phyloP scores from a whole-genome alignment of 35 echinoderm and acorn worm genomes.

The Acanthaster planci region DNA sequence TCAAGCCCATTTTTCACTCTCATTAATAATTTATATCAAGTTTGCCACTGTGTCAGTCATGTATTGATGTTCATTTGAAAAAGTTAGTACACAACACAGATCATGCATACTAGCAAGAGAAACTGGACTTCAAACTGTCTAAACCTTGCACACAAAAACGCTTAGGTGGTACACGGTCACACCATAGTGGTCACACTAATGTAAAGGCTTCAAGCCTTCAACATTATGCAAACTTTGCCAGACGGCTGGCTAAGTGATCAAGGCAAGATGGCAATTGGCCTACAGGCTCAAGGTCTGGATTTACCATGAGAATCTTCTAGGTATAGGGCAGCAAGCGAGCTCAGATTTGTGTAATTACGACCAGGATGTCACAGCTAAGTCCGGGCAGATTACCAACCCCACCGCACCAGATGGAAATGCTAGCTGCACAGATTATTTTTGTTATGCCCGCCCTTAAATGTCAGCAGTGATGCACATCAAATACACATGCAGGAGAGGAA shows the following conservation, averaged over 20 bases:
- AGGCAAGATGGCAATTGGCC: not conserved
- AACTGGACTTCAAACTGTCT: no score
- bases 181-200: no score
- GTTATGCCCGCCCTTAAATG: not conserved
- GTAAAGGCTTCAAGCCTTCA: no score
- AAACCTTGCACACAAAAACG: no score
- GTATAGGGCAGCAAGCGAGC: not conserved
- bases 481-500: no score
- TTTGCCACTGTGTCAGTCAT: no score
- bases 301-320: not conserved
- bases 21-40: no score
- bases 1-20: no score
- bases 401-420: not conserved
- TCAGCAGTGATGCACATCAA: slow-evolving; percentile 24
- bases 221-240: not conserved
- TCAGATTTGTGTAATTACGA: slow-evolving; percentile 23
- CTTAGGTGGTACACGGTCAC: no score
- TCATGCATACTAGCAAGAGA: no score
- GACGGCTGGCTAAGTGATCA: slow-evolving; percentile 17
- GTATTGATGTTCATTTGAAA: no score
- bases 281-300: not conserved
- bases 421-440: not conserved
- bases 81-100: no score
- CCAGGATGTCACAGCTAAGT: slow-evolving; percentile 11
- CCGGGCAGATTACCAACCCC: not conserved